Evolutionary conservation across 2,113 vertebrate genomes (phyloP).

Genomic region (Ptyas mucosa): DNA sequence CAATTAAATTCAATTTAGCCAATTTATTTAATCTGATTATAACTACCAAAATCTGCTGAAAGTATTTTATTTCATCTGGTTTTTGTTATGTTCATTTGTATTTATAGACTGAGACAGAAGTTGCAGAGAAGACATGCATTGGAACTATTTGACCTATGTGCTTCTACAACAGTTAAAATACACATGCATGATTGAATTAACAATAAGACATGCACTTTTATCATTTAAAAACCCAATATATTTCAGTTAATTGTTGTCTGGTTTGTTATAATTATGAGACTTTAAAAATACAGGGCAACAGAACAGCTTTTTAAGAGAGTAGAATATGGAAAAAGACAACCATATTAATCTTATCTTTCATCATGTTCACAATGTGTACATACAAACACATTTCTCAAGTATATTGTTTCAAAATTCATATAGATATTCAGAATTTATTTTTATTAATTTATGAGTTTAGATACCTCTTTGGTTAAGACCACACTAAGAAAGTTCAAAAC

Average conservation of each 20-base stretch:
- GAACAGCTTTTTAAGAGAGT: neutral
- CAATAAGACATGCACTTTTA: neutral
- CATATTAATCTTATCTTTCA: neutral
- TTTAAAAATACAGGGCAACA: neutral
- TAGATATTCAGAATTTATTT: neutral
- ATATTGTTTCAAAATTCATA: neutral
- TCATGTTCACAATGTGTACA: neutral
- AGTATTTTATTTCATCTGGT: neutral
- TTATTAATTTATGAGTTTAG: neutral
- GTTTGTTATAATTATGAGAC: neutral
- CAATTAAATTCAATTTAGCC: neutral
- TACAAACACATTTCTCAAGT: neutral
- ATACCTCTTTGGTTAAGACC: neutral
- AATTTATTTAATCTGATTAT: neutral
- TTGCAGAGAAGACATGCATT: neutral
- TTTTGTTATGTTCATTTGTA: neutral
- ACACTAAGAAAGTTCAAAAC: neutral
- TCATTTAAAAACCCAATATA: neutral
- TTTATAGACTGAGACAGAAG: neutral
- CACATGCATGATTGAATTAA: neutral
- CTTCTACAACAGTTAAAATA: neutral
- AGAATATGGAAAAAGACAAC: neutral
- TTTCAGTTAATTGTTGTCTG: neutral
- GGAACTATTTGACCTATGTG: neutral
- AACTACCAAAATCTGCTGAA: neutral